These are phyloP conservation scores for Syngnathus scovelli DNA, from an alignment of 2,113 vertebrate species.

Conservation along the genomic window DNA sequence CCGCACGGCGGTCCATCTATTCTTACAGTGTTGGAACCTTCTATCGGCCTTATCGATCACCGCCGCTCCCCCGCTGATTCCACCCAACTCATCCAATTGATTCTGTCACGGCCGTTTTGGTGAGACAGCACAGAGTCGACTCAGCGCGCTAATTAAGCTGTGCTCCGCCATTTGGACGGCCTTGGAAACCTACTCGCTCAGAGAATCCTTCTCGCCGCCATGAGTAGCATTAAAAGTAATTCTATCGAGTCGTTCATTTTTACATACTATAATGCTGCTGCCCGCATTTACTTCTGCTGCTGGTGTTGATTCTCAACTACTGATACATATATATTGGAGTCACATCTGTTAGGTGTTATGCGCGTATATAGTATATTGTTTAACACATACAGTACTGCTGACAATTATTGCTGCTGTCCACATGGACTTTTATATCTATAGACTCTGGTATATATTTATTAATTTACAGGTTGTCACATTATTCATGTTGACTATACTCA, in stretches of 20 bases:
- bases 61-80: conserved; percentile 36
- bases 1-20: conserved; percentile 30
- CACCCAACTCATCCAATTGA: conserved; percentile 49
- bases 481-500: not conserved
- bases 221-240: not conserved
- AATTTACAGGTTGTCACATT: not conserved
- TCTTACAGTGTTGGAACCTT: conserved; percentile 35
- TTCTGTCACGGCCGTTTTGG: conserved; percentile 53
- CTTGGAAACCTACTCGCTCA: not conserved
- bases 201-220: not conserved
- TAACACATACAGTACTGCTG: too few species aligned
- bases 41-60: conserved; percentile 57
- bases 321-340: too few species aligned
- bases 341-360: too few species aligned
- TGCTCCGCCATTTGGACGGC: conserved; percentile 2
- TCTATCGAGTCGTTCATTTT: too few species aligned
- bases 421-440: not conserved
- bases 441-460: not conserved
- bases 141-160: conserved; percentile 37
- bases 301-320: too few species aligned
- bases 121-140: conserved; percentile 54
- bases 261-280: too few species aligned
- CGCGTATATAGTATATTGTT: too few species aligned
- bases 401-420: not conserved
- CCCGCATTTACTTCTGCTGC: too few species aligned